A percentile compares a stretch with the other conserved stretches of the same genome.
phyloP scores from a whole-genome alignment of 2,888 invertebrate genomes.

The Clanis bilineata region DNA sequence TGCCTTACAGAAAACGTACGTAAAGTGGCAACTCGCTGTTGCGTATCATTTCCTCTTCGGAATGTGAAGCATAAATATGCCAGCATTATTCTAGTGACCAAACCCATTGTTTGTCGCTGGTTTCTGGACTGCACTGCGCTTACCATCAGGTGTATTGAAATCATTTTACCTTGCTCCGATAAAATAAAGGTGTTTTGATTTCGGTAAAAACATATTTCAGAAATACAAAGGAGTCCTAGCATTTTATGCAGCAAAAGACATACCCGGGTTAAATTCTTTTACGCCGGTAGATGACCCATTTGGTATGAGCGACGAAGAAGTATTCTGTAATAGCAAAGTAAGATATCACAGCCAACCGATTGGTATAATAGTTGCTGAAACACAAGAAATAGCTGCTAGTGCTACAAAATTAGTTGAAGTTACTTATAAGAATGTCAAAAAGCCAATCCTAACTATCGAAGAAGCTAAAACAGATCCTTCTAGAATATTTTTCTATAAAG shows the following conservation, averaged over 20 bases:
- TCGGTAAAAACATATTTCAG: no score
- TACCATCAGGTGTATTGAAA: no score
- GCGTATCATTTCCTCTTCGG: no score
- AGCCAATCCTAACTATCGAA: constrained; percentile 48
- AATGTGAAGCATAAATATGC: no score
- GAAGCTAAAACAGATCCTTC: constrained; percentile 38
- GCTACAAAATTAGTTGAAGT: constrained; percentile 82
- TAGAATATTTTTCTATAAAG: constrained; percentile 31
- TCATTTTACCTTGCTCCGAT: no score
- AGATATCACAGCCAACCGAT: constrained; percentile 54
- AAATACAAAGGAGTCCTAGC: constrained; percentile 83
- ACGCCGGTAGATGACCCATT: constrained; percentile 43
- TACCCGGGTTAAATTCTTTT: constrained; percentile 85
- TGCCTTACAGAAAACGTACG: no score
- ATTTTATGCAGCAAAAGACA: constrained; percentile 83
- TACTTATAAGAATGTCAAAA: constrained; percentile 65
- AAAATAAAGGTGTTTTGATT: no score
- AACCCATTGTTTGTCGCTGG: no score
- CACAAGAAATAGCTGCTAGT: constrained; percentile 72
- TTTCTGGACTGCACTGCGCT: no score
- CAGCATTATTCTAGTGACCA: no score
- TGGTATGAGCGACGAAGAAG: constrained; percentile 58
- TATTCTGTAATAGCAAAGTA: constrained; percentile 50
- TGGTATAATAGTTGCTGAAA: constrained; percentile 80
- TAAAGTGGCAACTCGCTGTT: no score